phyloP scores from a whole-genome alignment of 1,140 invertebrate species.

The Tetraneura akinire region DNA sequence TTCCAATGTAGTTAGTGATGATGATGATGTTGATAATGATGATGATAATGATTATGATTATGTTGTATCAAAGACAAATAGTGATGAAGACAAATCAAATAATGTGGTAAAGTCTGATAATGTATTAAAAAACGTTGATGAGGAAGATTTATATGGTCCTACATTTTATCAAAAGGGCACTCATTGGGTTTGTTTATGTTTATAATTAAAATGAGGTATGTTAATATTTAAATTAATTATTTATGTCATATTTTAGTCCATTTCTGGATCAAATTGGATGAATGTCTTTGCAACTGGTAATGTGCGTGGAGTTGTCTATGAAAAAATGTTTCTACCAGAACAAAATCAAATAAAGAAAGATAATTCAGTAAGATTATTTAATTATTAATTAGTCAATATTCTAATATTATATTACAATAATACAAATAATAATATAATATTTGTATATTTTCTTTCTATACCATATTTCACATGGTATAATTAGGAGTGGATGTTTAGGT shows the following conservation, averaged over 20 bases:
- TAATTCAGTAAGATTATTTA: not conserved
- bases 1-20: constrained; percentile 13
- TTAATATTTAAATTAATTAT: not conserved
- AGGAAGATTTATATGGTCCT: constrained; percentile 37
- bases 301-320: constrained; percentile 38
- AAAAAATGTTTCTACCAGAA: constrained; percentile 10
- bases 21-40: constrained; percentile 1
- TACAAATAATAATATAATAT: no score
- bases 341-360: constrained; percentile 5
- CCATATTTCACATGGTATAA: no score
- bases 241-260: constrained; percentile 18
- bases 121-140: constrained; percentile 11
- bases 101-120: not conserved
- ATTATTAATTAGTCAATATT: no score
- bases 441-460: no score
- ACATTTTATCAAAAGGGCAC: constrained; percentile 22
- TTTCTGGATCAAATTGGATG: constrained; percentile 41
- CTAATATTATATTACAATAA: no score
- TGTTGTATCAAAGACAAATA: not conserved
- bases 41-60: constrained; percentile 8
- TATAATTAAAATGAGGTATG: no score
- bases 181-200: constrained; percentile 33
- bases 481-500: no score
- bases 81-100: constrained; percentile 16
- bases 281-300: constrained; percentile 38